Evolutionary conservation across 1,140 invertebrate genomes (phyloP), one percentile per base, ranked within the genome.

Genomic region (Oryctes rhinoceros): DNA sequence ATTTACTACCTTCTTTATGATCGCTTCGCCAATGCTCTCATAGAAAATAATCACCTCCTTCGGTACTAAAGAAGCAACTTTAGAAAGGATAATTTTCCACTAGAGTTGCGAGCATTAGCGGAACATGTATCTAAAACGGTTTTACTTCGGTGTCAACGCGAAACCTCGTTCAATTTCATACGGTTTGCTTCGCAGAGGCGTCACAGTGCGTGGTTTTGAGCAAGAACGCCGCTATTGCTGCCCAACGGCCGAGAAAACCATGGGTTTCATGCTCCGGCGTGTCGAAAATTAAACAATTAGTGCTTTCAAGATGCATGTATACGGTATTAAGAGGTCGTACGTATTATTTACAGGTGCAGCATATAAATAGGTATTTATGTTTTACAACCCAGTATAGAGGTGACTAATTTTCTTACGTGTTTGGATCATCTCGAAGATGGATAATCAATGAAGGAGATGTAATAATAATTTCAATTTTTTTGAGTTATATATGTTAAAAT

Each of bases 201-300:
- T 71, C 65, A 71, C 65, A 71, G 24, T 71, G 35, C 24, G 20
- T 71, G 65, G 35, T 37, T 71, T 3, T 15, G 18, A 35, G 7
- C 20, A 35, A 24, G 20, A 71, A 37, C 39, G 39, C 9, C 39
- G 39, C 5, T 10, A 10, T 44, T 37, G 65, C 65, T 71, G 65
- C 65, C 65, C 65, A 71, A 71, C 65, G 65, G 65, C 24, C 65
- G 65, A 71, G 24, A 71, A 71, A 71, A 35, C 24, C 15, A 37
- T 71, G 24, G 24, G 11, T 71, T 71, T 71, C 65, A 71, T 71
- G 65, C 65, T 71, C 15, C 24, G 65, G 65, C 35, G 65, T 71
- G 65, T 71, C 24, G 65, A 71, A 71, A 71, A 71, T 71, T 71
- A 71, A 71, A 71, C 53, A 62, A 62, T 62, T 62, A 62, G 20